phyloP scores from a whole-genome alignment of 2,888 invertebrate genomes.

The Melikaiella ostensackeni region DNA sequence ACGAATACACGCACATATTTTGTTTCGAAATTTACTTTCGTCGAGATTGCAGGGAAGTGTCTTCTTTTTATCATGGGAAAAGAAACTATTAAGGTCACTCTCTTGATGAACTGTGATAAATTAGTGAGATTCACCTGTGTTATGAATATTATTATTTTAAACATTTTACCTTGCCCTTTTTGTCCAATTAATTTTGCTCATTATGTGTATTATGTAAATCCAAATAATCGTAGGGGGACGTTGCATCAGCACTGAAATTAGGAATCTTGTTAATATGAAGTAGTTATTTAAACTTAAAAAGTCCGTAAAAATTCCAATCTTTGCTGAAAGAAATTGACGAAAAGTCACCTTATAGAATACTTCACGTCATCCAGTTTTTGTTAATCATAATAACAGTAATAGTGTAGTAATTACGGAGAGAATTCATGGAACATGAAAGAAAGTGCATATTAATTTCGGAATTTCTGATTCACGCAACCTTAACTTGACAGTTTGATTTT shows the following conservation, averaged over 20 bases:
- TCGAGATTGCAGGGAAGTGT: neutral
- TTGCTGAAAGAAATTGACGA: neutral
- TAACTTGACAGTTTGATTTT: neutral
- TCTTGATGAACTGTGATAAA: conserved; percentile 5
- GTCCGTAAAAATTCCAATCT: neutral
- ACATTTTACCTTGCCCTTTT: neutral
- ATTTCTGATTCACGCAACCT: neutral
- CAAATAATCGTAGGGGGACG: neutral
- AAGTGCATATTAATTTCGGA: neutral
- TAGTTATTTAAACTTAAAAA: neutral
- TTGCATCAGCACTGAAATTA: neutral
- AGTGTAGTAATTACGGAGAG: neutral
- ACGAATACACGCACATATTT: conserved; percentile 45
- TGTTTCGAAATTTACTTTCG: neutral
- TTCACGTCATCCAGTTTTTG: neutral
- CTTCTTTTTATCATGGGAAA: neutral
- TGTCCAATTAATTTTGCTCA: neutral
- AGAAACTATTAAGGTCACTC: neutral
- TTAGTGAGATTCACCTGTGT: neutral
- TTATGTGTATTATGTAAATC: neutral
- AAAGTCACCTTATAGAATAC: neutral
- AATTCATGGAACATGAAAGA: neutral
- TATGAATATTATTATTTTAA: neutral
- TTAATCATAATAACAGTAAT: neutral
- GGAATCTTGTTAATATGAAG: neutral